Percentiles rank a stretch among this genome's conserved stretches.
Evolutionary conservation across 2,888 invertebrate species (phyloP).

Genomic region (Eupithecia inturbata): DNA sequence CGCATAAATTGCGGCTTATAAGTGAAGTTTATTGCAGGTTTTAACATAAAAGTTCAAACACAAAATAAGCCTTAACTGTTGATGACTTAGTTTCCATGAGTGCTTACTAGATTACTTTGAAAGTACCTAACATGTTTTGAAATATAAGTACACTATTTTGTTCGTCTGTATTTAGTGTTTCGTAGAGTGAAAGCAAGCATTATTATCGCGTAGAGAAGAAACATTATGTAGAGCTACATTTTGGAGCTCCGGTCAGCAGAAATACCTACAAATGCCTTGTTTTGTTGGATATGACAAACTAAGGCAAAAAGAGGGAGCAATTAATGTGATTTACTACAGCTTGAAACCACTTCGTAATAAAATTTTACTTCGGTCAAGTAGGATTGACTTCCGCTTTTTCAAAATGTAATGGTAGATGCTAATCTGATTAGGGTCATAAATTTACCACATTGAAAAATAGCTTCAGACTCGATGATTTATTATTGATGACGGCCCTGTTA

Average conservation of each 20-base stretch:
- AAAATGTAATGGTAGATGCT: constrained; percentile 13
- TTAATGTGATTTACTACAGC: too few species aligned
- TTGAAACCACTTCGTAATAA: background rate
- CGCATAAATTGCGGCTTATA: constrained; percentile 32
- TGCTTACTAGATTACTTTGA: background rate
- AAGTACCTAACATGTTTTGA: background rate
- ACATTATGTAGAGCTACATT: too few species aligned
- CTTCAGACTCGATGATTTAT: constrained; percentile 42
- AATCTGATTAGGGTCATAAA: constrained; percentile 27
- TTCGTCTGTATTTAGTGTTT: background rate
- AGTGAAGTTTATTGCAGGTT: constrained; percentile 28
- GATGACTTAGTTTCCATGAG: constrained; percentile 25
- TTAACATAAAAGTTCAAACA: constrained; percentile 54
- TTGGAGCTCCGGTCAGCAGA: background rate
- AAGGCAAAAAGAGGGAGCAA: background rate
- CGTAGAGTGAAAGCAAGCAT: background rate
- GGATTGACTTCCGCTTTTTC: background rate
- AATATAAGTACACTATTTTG: background rate
- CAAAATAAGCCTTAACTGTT: constrained; percentile 34
- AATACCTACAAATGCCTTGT: background rate
- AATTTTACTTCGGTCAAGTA: background rate
- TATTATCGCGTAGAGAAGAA: background rate
- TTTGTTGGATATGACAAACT: background rate
- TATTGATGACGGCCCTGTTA: constrained; percentile 43
- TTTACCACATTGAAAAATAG: constrained; percentile 39